Evolutionary conservation across 2,113 vertebrate genomes (phyloP).

Genomic region (Bubo scandiacus): DNA sequence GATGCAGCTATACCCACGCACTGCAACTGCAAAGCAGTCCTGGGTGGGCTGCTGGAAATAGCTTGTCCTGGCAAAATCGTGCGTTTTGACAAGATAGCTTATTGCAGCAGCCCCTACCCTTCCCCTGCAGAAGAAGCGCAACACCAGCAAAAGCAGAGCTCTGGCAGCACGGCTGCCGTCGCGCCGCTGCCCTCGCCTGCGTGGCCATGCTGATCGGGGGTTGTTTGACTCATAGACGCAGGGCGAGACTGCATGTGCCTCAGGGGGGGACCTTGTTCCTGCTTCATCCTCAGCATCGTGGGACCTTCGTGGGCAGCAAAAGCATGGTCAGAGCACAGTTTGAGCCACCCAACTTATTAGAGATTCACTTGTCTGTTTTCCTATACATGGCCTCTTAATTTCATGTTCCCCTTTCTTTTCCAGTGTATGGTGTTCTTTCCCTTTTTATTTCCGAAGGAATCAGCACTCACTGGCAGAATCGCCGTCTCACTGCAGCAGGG

Average conservation of each 20-base stretch:
- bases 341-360: background rate
- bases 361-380: background rate
- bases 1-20: slow-evolving; percentile 45
- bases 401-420: background rate
- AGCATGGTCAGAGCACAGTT: background rate
- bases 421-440: background rate
- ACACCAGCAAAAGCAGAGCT: background rate
- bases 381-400: background rate
- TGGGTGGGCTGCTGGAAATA: slow-evolving; percentile 56
- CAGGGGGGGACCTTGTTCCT: background rate
- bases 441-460: background rate
- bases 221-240: rapidly evolving
- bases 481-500: background rate
- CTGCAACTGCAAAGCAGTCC: slow-evolving; percentile 22
- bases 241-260: background rate
- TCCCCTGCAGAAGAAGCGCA: background rate
- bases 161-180: background rate
- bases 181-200: background rate
- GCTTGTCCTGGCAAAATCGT: slow-evolving; percentile 26
- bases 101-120: background rate
- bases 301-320: background rate
- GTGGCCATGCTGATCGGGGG: rapidly evolving
- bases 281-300: rapidly evolving
- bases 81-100: slow-evolving; percentile 44
- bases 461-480: background rate